Evolutionary conservation across 2,797 vertebrate genomes (phyloP).

Genomic region (Neoniphon sammara): DNA sequence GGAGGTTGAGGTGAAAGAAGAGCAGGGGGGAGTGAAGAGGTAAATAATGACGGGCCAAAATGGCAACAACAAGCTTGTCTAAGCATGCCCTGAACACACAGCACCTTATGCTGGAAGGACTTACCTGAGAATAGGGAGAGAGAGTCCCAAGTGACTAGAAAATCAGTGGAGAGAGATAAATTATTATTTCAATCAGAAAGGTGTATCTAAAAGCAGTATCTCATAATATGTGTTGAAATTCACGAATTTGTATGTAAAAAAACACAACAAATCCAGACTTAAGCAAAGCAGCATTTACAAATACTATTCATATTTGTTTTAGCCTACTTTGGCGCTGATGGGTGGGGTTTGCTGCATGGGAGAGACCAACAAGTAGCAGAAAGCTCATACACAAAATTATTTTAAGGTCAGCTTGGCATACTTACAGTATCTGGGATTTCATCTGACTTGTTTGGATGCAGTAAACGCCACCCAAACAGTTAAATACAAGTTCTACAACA

Average conservation of each 20-base stretch:
- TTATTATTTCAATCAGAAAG: conserved; percentile 10
- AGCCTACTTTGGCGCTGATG: neutral
- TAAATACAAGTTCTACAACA: neutral
- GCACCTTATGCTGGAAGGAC: neutral
- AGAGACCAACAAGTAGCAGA: neutral
- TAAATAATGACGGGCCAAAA: conserved; percentile 26
- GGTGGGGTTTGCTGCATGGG: conserved; percentile 1
- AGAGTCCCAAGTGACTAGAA: conserved; percentile 90
- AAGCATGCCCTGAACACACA: conserved; percentile 21
- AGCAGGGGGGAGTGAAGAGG: neutral
- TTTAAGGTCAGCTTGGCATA: too few species aligned
- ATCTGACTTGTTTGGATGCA: neutral
- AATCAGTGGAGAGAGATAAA: conserved; percentile 61
- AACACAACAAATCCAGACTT: neutral
- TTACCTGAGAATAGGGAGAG: conserved; percentile 95
- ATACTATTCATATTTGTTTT: neutral
- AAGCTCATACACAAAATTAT: too few species aligned
- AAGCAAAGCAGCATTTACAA: neutral
- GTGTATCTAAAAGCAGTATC: neutral
- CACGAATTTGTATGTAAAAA: neutral
- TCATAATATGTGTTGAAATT: neutral
- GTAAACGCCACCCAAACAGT: conserved; percentile 2
- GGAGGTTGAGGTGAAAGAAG: neutral
- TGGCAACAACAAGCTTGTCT: conserved; percentile 26
- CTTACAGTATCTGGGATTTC: too few species aligned